A percentile compares a stretch with the other conserved stretches of the same genome.
phyloP scores from a whole-genome alignment of 1,140 invertebrate species.

The Eurosta solidaginis region DNA sequence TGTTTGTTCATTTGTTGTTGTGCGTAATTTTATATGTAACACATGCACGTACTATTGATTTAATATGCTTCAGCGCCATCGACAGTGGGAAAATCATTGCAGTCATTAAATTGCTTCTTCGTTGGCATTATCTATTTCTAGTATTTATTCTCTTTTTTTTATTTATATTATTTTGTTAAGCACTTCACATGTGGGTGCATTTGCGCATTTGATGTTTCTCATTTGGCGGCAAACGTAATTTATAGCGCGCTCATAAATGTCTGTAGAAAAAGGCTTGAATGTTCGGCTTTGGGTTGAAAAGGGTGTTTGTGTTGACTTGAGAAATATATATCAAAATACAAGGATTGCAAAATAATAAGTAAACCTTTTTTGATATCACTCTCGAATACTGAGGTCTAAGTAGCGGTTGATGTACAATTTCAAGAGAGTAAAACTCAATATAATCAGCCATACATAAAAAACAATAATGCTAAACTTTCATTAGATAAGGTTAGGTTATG shows the following conservation, averaged over 20 bases:
- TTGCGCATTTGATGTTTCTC: background rate
- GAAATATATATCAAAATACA: background rate
- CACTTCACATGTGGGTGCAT: background rate
- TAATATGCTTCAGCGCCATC: background rate
- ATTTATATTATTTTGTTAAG: background rate
- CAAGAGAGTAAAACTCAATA: no score
- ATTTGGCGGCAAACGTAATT: background rate
- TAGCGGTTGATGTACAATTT: no score
- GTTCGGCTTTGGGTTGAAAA: background rate
- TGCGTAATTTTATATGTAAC: background rate
- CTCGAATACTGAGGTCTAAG: no score
- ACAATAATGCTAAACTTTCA: no score
- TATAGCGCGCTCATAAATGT: background rate
- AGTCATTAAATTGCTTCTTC: background rate
- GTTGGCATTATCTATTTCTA: background rate
- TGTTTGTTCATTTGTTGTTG: background rate
- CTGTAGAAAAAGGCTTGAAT: background rate
- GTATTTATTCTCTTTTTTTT: background rate
- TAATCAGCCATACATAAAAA: no score
- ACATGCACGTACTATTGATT: background rate
- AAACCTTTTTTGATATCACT: no score
- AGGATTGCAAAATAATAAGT: background rate
- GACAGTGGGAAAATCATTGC: constrained; percentile 13
- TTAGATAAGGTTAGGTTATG: no score
- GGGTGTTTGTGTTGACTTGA: background rate